phyloP scores from a whole-genome alignment of 2,797 vertebrate genomes.

The Crax fasciolata region DNA sequence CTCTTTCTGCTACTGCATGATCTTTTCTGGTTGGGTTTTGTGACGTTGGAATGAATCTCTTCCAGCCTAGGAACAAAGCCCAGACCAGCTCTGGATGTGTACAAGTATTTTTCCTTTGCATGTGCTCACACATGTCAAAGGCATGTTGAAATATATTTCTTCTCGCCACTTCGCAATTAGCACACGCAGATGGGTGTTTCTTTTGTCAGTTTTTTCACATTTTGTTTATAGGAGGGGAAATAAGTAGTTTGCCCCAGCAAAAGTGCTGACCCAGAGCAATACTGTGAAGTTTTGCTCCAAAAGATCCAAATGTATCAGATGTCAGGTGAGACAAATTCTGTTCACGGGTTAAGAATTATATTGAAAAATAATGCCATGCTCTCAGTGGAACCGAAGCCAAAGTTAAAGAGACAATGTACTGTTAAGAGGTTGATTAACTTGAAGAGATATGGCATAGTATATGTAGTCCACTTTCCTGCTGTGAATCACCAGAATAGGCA shows the following conservation, averaged over 20 bases:
- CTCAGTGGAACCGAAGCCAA: neutral
- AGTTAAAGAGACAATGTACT: neutral
- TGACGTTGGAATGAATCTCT: neutral
- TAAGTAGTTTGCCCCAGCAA: neutral
- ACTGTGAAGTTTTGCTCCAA: conserved; percentile 9
- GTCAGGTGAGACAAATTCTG: conserved; percentile 4
- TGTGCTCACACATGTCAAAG: neutral
- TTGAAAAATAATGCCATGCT: neutral
- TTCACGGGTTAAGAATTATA: conserved; percentile 16
- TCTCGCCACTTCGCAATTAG: neutral
- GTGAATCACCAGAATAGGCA: neutral
- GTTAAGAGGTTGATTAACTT: neutral
- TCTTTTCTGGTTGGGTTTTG: neutral
- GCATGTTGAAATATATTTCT: neutral
- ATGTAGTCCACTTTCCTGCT: neutral
- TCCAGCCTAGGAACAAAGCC: conserved; percentile 24
- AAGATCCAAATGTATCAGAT: conserved; percentile 16
- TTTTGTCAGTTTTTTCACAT: conserved; percentile 33
- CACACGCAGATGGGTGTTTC: neutral
- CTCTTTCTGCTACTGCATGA: neutral
- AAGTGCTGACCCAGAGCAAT: conserved; percentile 35
- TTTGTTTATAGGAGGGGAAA: neutral
- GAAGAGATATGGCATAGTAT: neutral
- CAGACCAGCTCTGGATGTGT: neutral
- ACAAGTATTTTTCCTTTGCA: neutral